Conservation (phyloP, 2,113 vertebrate genomes). For the Candoia aspera region DNA sequence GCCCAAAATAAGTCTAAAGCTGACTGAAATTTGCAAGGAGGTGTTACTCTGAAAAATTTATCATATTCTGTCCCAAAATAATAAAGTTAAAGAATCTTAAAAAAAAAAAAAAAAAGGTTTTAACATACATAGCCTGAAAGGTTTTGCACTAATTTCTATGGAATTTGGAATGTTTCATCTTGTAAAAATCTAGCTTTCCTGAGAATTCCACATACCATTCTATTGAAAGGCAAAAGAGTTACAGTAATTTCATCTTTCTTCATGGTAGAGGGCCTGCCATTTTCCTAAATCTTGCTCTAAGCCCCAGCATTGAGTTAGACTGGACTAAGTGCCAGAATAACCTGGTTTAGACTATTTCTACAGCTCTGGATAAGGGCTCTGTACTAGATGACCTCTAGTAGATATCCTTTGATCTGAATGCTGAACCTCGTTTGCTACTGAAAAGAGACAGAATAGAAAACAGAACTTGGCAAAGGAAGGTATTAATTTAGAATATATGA, state of each 20-base stretch:
- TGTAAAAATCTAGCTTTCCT: not conserved
- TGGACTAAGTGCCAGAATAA: not conserved
- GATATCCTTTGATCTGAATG: not conserved
- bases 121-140: not conserved
- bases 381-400: not conserved
- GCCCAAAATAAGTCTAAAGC: not conserved
- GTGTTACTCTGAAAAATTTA: not conserved
- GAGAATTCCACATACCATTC: not conserved
- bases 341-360: not conserved
- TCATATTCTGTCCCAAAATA: not conserved
- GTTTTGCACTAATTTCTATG: not conserved
- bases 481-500: not conserved
- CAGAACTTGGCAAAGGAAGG: not conserved
- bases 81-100: not conserved
- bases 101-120: not conserved
- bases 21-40: not conserved
- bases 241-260: not conserved
- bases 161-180: not conserved
- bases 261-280: not conserved
- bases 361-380: not conserved
- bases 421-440: not conserved
- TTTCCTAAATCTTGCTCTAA: not conserved
- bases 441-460: not conserved
- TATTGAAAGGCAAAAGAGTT: not conserved
- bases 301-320: not conserved